Conservation (phyloP, 2,797 vertebrate genomes). For the Triplophysa yarkandensis region DNA sequence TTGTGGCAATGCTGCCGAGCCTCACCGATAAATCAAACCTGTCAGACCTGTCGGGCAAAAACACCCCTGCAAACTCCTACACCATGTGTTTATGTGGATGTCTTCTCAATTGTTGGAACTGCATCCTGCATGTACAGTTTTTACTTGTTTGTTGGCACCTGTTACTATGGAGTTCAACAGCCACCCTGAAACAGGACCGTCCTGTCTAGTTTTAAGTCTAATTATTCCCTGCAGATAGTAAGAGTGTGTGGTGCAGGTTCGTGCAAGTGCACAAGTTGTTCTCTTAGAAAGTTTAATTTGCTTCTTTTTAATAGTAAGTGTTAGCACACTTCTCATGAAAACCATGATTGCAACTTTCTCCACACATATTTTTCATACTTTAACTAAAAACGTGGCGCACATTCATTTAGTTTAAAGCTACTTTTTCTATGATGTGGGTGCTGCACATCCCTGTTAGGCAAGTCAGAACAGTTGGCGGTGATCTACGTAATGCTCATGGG, state of each 20-base stretch:
- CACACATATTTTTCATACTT: conserved; percentile 12
- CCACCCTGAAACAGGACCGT: conserved; percentile 3
- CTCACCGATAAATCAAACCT: conserved; percentile 30
- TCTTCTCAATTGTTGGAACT: conserved; percentile 13
- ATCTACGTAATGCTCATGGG: not conserved
- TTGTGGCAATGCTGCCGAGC: conserved; percentile 12
- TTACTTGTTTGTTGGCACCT: conserved; percentile 18
- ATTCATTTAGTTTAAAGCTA: not conserved
- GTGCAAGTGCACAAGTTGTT: conserved; percentile 28
- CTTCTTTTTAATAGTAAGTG: conserved; percentile 50
- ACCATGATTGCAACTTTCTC: conserved; percentile 47
- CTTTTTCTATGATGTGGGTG: conserved; percentile 4
- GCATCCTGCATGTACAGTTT: not conserved
- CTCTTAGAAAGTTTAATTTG: conserved; percentile 55
- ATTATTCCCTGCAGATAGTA: conserved; percentile 1
- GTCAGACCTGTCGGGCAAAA: conserved; percentile 18
- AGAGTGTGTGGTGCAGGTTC: conserved; percentile 37
- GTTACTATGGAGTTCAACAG: conserved; percentile 1
- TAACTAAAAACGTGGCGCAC: not conserved
- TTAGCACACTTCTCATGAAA: conserved; percentile 39
- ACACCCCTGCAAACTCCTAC: not conserved
- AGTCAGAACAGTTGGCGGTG: not conserved
- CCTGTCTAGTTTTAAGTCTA: not conserved
- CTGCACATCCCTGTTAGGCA: not conserved
- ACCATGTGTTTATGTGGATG: conserved; percentile 17